phyloP scores from a whole-genome alignment of 1,140 invertebrate genomes.

The Solenopsis invicta region DNA sequence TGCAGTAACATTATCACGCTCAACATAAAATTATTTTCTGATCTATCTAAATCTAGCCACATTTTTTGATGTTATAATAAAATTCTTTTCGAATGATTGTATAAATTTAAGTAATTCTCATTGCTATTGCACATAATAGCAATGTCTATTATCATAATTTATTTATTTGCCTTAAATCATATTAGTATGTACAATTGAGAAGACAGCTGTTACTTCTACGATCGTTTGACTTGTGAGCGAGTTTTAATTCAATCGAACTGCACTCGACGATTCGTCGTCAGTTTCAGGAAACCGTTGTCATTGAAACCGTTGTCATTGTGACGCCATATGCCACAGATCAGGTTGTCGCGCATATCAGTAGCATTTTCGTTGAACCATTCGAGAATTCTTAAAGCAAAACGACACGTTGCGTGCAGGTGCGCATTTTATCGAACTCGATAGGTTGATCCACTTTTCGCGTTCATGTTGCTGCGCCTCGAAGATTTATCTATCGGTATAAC shows the following conservation, averaged over 20 bases:
- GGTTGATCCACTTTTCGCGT: constrained; percentile 50
- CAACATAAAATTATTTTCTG: too few species aligned
- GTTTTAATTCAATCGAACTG: neutral
- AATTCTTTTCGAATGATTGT: neutral
- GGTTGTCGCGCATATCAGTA: neutral
- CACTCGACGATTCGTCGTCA: neutral
- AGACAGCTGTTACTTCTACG: neutral
- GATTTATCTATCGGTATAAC: constrained; percentile 49
- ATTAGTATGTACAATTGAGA: neutral
- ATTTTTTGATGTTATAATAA: too few species aligned
- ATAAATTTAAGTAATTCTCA: neutral
- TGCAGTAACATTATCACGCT: too few species aligned
- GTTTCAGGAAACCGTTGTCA: neutral
- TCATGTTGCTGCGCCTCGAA: constrained; percentile 8
- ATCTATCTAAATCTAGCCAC: too few species aligned
- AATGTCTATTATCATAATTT: neutral
- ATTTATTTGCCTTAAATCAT: neutral
- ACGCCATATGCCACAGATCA: neutral
- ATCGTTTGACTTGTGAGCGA: neutral
- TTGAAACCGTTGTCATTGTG: neutral
- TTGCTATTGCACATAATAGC: neutral
- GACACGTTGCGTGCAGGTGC: neutral
- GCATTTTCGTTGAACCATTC: constrained; percentile 33
- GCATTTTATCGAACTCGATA: constrained; percentile 24
- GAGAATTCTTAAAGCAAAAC: constrained; percentile 41